Base-by-base conservation (phyloP, 1,140 invertebrate species). In the Drosophila biarmipes region DNA sequence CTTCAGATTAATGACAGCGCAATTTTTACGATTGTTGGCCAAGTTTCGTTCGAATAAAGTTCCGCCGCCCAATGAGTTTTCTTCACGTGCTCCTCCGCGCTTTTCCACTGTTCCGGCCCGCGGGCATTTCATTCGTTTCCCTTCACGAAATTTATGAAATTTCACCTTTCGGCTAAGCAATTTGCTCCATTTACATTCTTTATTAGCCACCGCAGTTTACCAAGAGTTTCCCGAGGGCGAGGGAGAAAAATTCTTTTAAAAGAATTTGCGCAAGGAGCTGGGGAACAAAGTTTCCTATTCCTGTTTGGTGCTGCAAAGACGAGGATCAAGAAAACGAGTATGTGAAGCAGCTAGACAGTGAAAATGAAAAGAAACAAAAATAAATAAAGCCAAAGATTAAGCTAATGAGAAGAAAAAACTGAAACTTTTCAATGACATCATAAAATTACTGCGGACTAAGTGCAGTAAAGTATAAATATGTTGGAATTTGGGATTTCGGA, bases 161-260 rank as follows among this genome's bases (percentile, higher is more conserved):
- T 84, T 84, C 69, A 84, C 80, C 80, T 84, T 84, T 87, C 77
- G 84, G 75, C 79, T 79, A 59, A 87, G 84, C 84, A 87, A 87
- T 87, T 87, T 87, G 82, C 84, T 89, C 74, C 82, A 89, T 87
- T 89, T 87, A 84, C 84, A 87, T 87, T 89, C 82, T 89, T 87
- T 84, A 84, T 84, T 84, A 84, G 80, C 80, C 66, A 42, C 77
- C 53, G 59, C 59, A 84, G 64, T 84, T 72, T 52, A 69, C 63
- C 64, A 34, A 63, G 56, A 42, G 29, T 27, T 34, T 49, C 19
- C 43, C 31, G 19, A 19, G 14, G 62, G 31, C 40, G 21, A 19
- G 51, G 19, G 34, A 19, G 34, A 56, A 55, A 68, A 69, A 69
- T 69, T 71, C 24, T 48, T 69, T 46, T 6, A 38, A 56, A 71